Evolutionary conservation across 92 coral and sea anemone genomes (phyloP).

Genomic region (Ricordea florida): DNA sequence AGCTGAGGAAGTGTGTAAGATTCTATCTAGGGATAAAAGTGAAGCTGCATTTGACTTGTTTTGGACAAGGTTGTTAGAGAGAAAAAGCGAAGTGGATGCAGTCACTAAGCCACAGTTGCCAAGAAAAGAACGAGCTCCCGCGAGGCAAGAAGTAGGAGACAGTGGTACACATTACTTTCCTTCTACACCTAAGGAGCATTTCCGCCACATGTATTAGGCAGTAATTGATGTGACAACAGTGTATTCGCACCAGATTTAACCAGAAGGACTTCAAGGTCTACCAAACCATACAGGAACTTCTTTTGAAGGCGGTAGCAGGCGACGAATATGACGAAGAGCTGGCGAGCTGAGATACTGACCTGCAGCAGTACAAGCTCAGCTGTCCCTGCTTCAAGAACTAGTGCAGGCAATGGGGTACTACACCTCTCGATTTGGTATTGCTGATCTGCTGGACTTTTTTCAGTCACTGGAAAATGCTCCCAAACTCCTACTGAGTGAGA

Average conservation of each 20-base stretch:
- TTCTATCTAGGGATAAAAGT: slow-evolving; percentile 51
- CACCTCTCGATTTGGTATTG: slow-evolving; percentile 36
- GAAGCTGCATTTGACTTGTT: slow-evolving; percentile 39
- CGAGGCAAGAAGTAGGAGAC: slow-evolving; percentile 38
- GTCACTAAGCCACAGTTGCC: slow-evolving; percentile 66
- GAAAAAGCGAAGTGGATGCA: slow-evolving; percentile 39
- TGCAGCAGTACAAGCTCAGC: slow-evolving; percentile 39
- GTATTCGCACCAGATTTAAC: slow-evolving; percentile 38
- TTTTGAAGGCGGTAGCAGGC: slow-evolving; percentile 53
- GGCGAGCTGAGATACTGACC: slow-evolving; percentile 36
- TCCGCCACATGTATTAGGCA: slow-evolving; percentile 35
- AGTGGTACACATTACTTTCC: slow-evolving; percentile 44
- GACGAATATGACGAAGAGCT: slow-evolving; percentile 44
- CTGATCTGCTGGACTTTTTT: slow-evolving; percentile 45
- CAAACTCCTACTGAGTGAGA: slow-evolving; percentile 41
- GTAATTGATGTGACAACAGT: slow-evolving; percentile 36
- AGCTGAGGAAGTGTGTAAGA: slow-evolving; percentile 45
- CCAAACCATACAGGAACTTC: background rate
- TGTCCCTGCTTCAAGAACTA: slow-evolving; percentile 54
- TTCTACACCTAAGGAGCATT: slow-evolving; percentile 49
- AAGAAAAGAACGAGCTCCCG: slow-evolving; percentile 60
- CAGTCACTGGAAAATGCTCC: slow-evolving; percentile 30
- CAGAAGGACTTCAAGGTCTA: slow-evolving; percentile 1
- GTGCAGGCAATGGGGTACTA: slow-evolving; percentile 51
- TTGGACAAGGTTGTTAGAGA: slow-evolving; percentile 46